Percentiles rank a stretch among this genome's conserved stretches.
Conservation (phyloP, 2,888 invertebrate species). For the Orthosia incerta region DNA sequence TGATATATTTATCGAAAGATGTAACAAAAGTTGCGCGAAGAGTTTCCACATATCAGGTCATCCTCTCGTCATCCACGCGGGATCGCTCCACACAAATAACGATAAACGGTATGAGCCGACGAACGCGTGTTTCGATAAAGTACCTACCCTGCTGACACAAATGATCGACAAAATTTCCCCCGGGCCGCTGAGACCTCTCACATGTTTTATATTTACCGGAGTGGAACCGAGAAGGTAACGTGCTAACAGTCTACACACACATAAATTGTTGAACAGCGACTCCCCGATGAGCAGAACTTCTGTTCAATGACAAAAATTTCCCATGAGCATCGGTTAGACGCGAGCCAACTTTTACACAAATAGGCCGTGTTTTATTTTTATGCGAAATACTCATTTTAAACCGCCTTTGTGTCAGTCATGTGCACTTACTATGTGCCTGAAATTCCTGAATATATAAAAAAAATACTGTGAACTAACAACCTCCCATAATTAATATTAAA, state of each 20-base stretch:
- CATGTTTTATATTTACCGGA: conserved; percentile 74
- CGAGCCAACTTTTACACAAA: conserved; percentile 35
- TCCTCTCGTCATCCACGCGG: conserved; percentile 34
- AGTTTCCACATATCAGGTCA: conserved; percentile 3
- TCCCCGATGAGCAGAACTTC: conserved; percentile 67
- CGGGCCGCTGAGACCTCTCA: conserved; percentile 67
- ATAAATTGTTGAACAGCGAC: conserved; percentile 73
- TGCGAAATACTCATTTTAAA: conserved; percentile 42
- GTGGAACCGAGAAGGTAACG: conserved; percentile 64
- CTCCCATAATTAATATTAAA: not conserved
- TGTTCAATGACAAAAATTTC: conserved; percentile 75
- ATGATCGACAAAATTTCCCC: conserved; percentile 79
- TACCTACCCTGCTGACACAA: conserved; percentile 74
- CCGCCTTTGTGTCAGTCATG: conserved; percentile 16
- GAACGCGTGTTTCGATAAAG: conserved; percentile 71
- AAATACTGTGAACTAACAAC: not conserved
- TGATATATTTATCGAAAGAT: not conserved
- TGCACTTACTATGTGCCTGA: conserved; percentile 1
- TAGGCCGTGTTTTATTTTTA: conserved; percentile 49
- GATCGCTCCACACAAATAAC: conserved; percentile 55
- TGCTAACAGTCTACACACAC: conserved; percentile 71
- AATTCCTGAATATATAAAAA: not conserved
- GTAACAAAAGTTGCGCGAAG: not conserved
- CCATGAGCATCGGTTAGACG: conserved; percentile 70
- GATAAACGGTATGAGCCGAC: conserved; percentile 60